These are phyloP conservation scores for Timema podura DNA, from an alignment of 2,888 invertebrate species.

Conservation along the genomic window DNA sequence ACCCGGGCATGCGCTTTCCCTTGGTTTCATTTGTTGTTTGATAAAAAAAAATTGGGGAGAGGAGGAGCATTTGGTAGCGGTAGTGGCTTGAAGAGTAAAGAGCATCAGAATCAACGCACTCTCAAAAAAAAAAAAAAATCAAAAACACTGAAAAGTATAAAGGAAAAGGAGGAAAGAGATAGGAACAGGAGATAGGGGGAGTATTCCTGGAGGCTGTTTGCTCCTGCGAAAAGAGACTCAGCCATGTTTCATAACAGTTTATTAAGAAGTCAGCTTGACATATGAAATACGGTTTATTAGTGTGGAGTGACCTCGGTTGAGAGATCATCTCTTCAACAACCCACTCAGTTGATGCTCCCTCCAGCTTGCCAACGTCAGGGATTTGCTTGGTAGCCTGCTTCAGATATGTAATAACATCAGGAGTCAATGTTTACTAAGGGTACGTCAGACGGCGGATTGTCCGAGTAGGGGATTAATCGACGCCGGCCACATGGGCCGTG, in stretches of 20 bases:
- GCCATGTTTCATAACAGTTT: slow-evolving; percentile 28
- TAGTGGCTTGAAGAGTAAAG: too few relatives aligned
- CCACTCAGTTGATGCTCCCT: too few relatives aligned
- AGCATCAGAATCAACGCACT: too few relatives aligned
- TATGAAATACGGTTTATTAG: slow-evolving; percentile 20
- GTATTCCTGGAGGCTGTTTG: slow-evolving; percentile 21
- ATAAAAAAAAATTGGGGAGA: slow-evolving; percentile 17
- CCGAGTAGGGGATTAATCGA: too few relatives aligned
- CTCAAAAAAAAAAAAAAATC: neutral
- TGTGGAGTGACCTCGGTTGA: slow-evolving; percentile 19
- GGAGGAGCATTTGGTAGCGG: slow-evolving; percentile 20
- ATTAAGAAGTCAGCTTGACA: slow-evolving; percentile 24
- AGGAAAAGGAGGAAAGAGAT: slow-evolving; percentile 16
- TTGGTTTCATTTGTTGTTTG: slow-evolving; percentile 26
- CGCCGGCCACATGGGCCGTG: too few relatives aligned
- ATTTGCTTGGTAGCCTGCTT: neutral
- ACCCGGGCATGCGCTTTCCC: slow-evolving; percentile 16
- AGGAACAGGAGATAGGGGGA: slow-evolving; percentile 10
- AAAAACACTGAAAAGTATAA: neutral
- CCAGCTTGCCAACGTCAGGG: neutral
- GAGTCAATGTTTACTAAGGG: neutral
- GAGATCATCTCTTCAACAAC: neutral
- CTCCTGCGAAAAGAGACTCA: slow-evolving; percentile 20
- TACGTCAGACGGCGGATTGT: too few relatives aligned
- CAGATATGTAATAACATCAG: slow-evolving; percentile 15